Conservation (phyloP, 1,140 invertebrate genomes). For the Leptopilina boulardi region DNA sequence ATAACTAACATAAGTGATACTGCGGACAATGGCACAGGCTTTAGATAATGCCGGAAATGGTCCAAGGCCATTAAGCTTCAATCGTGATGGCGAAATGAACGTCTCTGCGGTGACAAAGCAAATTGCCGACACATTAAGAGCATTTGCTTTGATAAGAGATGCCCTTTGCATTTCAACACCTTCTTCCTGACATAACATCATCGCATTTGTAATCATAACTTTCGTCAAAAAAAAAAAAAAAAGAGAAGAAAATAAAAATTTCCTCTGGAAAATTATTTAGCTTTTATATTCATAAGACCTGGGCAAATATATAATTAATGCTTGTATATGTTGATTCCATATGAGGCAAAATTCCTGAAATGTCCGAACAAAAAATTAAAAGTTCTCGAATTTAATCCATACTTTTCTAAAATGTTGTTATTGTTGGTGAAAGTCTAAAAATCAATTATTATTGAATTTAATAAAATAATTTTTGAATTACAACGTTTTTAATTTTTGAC, state of each 20-base stretch:
- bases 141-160: conserved; percentile 13
- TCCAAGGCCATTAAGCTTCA: conserved; percentile 22
- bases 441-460: no score
- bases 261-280: background rate
- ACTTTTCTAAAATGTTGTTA: no score
- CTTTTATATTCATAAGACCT: no score
- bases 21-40: conserved; percentile 14
- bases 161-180: conserved; percentile 6
- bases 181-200: background rate
- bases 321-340: no score
- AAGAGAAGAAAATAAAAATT: background rate
- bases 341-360: no score
- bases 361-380: no score
- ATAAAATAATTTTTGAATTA: no score
- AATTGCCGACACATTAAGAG: conserved; percentile 27
- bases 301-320: background rate
- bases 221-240: background rate
- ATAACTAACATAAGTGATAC: conserved; percentile 17
- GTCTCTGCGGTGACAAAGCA: conserved; percentile 29
- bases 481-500: no score
- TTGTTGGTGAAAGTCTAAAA: no score
- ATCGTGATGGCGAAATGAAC: conserved; percentile 21
- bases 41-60: conserved; percentile 31
- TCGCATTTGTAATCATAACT: background rate
- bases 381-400: no score